Percentiles rank a stretch among this genome's conserved stretches.
Conservation (phyloP, 2,888 invertebrate species). For the Drosophila limbata region DNA sequence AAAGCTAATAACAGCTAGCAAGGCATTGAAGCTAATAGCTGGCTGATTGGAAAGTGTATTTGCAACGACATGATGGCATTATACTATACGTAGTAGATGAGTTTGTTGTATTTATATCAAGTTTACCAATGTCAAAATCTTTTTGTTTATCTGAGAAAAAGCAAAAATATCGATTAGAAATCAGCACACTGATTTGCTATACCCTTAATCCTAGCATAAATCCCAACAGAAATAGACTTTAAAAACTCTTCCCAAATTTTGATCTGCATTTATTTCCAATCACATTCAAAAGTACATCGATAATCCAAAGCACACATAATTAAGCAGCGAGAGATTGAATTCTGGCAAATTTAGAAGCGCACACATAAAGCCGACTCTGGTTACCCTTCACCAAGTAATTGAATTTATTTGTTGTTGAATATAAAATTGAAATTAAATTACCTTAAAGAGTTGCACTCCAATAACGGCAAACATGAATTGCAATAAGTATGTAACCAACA, state of each 20-base stretch:
- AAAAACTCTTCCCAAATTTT: background rate
- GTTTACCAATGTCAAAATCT: conserved; percentile 41
- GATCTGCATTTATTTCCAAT: conserved; percentile 14
- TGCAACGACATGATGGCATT: conserved; percentile 29
- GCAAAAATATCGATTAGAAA: conserved; percentile 24
- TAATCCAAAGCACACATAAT: conserved; percentile 66
- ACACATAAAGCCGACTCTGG: conserved; percentile 72
- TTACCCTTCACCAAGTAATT: conserved; percentile 61
- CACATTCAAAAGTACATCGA: conserved; percentile 45
- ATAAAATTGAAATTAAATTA: conserved; percentile 78
- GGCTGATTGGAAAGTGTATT: conserved; percentile 34
- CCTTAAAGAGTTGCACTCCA: conserved; percentile 99
- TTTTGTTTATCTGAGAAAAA: conserved; percentile 37
- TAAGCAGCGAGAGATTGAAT: conserved; percentile 51
- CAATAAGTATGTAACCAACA: conserved; percentile 99
- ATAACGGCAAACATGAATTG: conserved; percentile 99
- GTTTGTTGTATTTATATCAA: conserved; percentile 13
- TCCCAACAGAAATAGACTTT: background rate
- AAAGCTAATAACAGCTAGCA: conserved; percentile 39
- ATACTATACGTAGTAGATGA: conserved; percentile 26
- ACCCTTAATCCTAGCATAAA: conserved; percentile 16
- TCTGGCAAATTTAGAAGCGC: conserved; percentile 55
- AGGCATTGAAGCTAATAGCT: conserved; percentile 34
- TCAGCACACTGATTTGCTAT: conserved; percentile 9
- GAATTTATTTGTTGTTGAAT: conserved; percentile 43